Percentiles rank a stretch among this genome's conserved stretches.
Conservation (phyloP, 1,140 invertebrate species). For the Hyposmocoma kahamanoa region DNA sequence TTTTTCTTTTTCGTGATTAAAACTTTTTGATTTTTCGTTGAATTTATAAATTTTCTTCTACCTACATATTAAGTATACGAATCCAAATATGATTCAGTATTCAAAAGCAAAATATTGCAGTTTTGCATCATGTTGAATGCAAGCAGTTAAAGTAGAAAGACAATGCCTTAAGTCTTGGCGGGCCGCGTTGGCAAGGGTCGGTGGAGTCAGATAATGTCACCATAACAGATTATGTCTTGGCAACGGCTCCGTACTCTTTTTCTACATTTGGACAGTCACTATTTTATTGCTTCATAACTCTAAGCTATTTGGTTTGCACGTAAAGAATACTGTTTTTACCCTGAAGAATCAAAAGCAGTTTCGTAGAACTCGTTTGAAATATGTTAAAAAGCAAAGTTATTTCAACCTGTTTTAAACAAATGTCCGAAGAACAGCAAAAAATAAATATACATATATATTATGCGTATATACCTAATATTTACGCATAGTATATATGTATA, state of each 20-base stretch:
- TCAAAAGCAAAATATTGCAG: too few species aligned
- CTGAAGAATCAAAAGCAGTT: neutral
- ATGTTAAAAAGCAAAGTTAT: neutral
- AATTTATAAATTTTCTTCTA: too few species aligned
- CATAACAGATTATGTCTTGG: conserved; percentile 68
- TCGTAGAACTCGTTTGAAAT: neutral
- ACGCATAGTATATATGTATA: too few species aligned
- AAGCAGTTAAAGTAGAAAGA: conserved; percentile 25
- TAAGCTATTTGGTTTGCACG: conserved; percentile 8
- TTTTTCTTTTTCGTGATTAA: too few species aligned
- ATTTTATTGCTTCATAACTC: conserved; percentile 28
- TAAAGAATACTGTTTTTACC: conserved; percentile 8
- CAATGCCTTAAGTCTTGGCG: conserved; percentile 46
- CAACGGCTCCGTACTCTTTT: conserved; percentile 27
- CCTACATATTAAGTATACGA: too few species aligned
- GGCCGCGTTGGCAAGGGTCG: conserved; percentile 44
- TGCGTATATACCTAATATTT: too few species aligned
- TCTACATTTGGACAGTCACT: conserved; percentile 38
- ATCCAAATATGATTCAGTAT: too few species aligned
- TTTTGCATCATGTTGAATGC: too few species aligned
- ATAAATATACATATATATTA: too few species aligned
- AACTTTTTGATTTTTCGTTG: too few species aligned
- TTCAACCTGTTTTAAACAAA: neutral
- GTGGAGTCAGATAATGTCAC: conserved; percentile 53
- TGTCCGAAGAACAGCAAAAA: too few species aligned